Base-by-base conservation (phyloP, 2,113 vertebrate genomes). In the Lepus timidus region DNA sequence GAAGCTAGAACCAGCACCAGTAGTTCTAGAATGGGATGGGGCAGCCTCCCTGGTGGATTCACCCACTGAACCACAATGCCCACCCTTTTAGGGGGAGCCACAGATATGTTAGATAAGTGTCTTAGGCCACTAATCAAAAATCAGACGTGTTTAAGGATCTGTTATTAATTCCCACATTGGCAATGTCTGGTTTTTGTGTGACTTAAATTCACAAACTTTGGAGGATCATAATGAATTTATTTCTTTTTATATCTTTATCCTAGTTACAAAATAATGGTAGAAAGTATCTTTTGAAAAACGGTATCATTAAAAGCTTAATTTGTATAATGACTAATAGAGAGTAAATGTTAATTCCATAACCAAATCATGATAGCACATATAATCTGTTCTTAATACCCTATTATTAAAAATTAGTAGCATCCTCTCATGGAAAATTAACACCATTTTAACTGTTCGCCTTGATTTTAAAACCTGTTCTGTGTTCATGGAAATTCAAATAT, bases 401-500 rank as follows among this genome's bases (percentile, higher is more conserved):
- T 33, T 55, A 75, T 58, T 78, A 39, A 85, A 33, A 88, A 23
- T 52, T 73, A 93, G 76, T 82, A 73, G 27, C 1, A 19, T 68
- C 14, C 4, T 61, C 33, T 81, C 12, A 65, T 36, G 39, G 33
- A 89, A 92, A 85, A 88, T 80, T 9, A 31, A 20, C 33, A 49
- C 22, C 23, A 80, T 3, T 44, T 88, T 76, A 61, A 87, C 65
- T 87, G 16, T 79, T 52, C 44, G 16, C 44, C 55, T 70, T 39
- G 29, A 74, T 33, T 75, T 0, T 80, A 36, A 78, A n/a, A 71
- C 17, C 82, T 22, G 73, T 51, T 87, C 44, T 39, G 23, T 31
- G 80, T 93, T 92, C 84, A 82, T 74, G 93, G 36, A 78, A 9
- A 90, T 83, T 96, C 86, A 83, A 96, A 67, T 70, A 20, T 29